A percentile compares a stretch with the other conserved stretches of the same genome.
Conservation (phyloP, 2,888 invertebrate species). For the Toxonevra muliebris region DNA sequence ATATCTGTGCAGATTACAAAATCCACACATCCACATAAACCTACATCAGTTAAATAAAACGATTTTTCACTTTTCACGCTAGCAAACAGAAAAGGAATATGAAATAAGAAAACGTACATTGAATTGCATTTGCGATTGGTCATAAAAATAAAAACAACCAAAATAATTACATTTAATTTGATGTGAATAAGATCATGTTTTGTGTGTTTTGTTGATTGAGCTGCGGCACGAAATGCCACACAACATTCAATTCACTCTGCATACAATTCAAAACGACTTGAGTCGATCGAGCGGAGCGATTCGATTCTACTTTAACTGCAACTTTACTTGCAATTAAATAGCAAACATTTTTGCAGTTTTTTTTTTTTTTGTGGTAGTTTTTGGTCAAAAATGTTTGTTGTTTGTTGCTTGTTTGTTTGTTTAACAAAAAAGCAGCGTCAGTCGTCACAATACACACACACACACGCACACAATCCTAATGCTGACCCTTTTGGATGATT, state of each 20-base stretch:
- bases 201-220: conserved; percentile 39
- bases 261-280: neutral
- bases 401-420: too few species aligned
- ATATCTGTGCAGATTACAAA: too few species aligned
- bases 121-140: neutral
- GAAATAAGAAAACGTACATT: too few species aligned
- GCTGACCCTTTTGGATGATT: neutral
- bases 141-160: conserved; percentile 12
- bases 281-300: neutral
- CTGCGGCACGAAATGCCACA: conserved; percentile 33
- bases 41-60: too few species aligned
- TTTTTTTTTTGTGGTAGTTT: too few species aligned
- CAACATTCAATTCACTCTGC: conserved; percentile 21
- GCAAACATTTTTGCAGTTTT: too few species aligned
- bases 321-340: too few species aligned
- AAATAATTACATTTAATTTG: conserved; percentile 36
- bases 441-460: neutral
- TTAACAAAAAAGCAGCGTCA: too few species aligned
- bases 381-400: too few species aligned
- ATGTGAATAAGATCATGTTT: conserved; percentile 32
- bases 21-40: too few species aligned
- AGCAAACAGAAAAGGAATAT: too few species aligned
- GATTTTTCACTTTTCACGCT: too few species aligned
- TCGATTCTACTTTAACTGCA: neutral
- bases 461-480: neutral